Percentiles rank a stretch among this genome's conserved stretches.
Conservation (phyloP, 2,113 vertebrate species). For the Pyrgilauda ruficollis region DNA sequence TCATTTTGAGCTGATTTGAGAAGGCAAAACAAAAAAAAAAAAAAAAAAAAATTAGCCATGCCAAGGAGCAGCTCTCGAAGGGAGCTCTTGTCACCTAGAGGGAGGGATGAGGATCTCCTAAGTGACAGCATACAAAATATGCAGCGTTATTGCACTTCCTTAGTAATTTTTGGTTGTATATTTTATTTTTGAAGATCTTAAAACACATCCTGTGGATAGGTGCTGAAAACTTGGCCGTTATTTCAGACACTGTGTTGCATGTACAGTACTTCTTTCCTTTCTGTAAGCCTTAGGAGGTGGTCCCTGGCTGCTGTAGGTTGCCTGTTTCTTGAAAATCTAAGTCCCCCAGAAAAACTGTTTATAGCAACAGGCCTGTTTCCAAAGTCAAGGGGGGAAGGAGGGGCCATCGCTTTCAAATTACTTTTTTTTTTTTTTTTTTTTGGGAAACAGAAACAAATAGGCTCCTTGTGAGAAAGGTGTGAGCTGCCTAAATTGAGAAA, state of each 20-base stretch:
- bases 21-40: not conserved
- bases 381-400: not conserved
- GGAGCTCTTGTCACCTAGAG: not conserved
- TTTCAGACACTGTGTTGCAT: not conserved
- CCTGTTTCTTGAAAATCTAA: slow-evolving; percentile 75
- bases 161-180: not conserved
- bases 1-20: not conserved
- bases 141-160: not conserved
- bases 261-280: not conserved
- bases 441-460: slow-evolving; percentile 27
- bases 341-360: slow-evolving; percentile 49
- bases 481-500: slow-evolving; percentile 51
- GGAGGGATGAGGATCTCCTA: not conserved
- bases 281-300: slow-evolving; percentile 13
- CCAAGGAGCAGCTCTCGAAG: not conserved
- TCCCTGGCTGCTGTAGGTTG: slow-evolving; percentile 70
- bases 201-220: not conserved
- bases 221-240: not conserved
- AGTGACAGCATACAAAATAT: not conserved
- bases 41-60: not conserved
- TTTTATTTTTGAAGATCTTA: not conserved
- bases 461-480: slow-evolving; percentile 44
- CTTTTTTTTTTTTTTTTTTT: not conserved
- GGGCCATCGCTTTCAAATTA: slow-evolving; percentile 42
- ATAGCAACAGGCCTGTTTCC: slow-evolving; percentile 42